Evolutionary conservation across 1,140 invertebrate genomes (phyloP).

Genomic region (Drosophila rhopaloa): DNA sequence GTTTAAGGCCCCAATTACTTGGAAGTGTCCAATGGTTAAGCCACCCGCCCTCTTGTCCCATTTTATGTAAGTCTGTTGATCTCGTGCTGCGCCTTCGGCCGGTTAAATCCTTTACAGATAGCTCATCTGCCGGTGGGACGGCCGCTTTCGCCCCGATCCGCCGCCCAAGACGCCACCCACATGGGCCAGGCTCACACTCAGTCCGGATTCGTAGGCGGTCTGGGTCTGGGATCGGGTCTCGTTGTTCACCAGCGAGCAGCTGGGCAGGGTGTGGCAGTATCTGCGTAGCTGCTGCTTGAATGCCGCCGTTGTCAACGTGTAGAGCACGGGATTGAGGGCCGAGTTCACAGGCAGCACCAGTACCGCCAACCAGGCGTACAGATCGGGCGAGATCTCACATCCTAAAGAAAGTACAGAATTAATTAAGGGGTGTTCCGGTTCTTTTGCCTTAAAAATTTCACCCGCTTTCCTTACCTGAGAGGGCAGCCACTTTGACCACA

Average conservation of each 20-base stretch:
- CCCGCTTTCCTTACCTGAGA: constrained; percentile 72
- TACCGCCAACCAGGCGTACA: constrained; percentile 89
- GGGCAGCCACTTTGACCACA: constrained; percentile 86
- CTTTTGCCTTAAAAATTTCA: too few relatives aligned
- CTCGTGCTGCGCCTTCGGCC: constrained; percentile 7
- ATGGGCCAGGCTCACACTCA: constrained; percentile 76
- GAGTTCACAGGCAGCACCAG: constrained; percentile 90
- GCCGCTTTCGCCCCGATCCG: constrained; percentile 60
- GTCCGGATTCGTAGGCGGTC: constrained; percentile 73
- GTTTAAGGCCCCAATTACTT: constrained; percentile 2
- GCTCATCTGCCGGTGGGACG: constrained; percentile 71
- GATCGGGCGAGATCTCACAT: constrained; percentile 84
- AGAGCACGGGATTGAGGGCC: constrained; percentile 89
- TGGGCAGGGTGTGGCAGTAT: constrained; percentile 75
- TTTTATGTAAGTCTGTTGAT: constrained; percentile 38
- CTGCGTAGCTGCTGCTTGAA: constrained; percentile 86
- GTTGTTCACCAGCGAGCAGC: constrained; percentile 70
- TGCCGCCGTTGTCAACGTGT: constrained; percentile 88
- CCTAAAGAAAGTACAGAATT: constrained; percentile 56
- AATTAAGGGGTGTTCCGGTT: too few relatives aligned
- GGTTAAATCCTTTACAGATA: constrained; percentile 47
- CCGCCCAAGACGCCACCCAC: constrained; percentile 45
- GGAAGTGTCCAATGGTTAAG: not conserved
- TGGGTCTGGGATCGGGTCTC: constrained; percentile 78
- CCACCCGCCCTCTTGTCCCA: not conserved